These are phyloP conservation scores for Acholoe squamosa DNA, from an alignment of 2,888 invertebrate species.

Conservation along the genomic window DNA sequence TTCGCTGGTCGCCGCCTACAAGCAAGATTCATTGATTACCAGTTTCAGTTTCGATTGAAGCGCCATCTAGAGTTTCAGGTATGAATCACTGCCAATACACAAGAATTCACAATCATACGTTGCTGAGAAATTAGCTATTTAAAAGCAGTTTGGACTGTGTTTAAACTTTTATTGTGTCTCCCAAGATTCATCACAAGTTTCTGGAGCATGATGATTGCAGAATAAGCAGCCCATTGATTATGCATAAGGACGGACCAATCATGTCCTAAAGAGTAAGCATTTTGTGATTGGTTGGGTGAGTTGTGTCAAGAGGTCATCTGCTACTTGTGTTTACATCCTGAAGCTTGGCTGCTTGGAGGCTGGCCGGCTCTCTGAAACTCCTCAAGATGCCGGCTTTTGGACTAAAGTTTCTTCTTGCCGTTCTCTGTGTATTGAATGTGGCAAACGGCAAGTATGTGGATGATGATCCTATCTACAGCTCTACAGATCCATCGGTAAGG, in stretches of 20 bases:
- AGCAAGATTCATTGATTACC: not conserved
- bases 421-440: not conserved
- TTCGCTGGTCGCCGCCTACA: conserved; percentile 2
- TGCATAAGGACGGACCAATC: not conserved
- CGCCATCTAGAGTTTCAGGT: too few species aligned
- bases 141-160: too few species aligned
- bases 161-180: too few species aligned
- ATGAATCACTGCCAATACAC: too few species aligned
- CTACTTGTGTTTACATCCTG: not conserved
- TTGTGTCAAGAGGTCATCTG: not conserved
- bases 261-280: not conserved
- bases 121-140: too few species aligned
- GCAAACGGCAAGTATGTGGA: conserved; percentile 62
- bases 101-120: too few species aligned
- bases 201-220: too few species aligned
- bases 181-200: too few species aligned
- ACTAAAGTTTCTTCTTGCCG: not conserved
- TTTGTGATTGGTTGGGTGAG: not conserved
- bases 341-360: not conserved
- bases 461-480: conserved; percentile 70
- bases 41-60: not conserved
- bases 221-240: not conserved
- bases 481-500: conserved; percentile 70
- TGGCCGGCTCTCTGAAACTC: not conserved
- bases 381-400: not conserved